Conservation (phyloP, 2,888 invertebrate species). For the Torymus aiolomorphi region DNA sequence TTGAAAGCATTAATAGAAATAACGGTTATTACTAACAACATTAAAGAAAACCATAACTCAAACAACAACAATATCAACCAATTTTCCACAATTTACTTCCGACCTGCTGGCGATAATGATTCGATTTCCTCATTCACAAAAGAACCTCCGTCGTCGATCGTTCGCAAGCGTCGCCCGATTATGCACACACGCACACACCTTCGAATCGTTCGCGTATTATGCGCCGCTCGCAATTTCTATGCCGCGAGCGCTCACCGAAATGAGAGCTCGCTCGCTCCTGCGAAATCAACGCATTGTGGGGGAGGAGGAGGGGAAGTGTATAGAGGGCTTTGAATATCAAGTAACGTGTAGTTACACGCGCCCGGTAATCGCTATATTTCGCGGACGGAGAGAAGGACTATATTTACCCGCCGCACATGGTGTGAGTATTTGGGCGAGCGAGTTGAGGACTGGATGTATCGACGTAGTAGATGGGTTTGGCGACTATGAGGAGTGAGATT, state of each 20-base stretch:
- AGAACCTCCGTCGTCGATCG: too few species aligned
- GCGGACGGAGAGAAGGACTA: background rate
- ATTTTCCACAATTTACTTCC: too few species aligned
- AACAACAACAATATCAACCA: too few species aligned
- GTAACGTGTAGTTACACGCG: conserved; percentile 33
- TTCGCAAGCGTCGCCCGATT: too few species aligned
- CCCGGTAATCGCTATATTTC: conserved; percentile 29
- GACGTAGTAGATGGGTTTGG: background rate
- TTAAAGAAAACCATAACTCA: too few species aligned
- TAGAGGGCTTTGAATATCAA: conserved; percentile 40
- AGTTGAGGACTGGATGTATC: background rate
- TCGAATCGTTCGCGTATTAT: background rate
- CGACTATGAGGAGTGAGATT: too few species aligned
- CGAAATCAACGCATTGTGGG: background rate
- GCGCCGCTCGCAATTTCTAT: background rate
- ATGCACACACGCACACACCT: too few species aligned
- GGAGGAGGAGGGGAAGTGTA: background rate
- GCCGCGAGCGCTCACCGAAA: background rate
- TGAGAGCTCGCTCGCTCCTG: background rate
- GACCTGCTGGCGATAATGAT: too few species aligned
- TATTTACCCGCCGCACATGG: conserved; percentile 12
- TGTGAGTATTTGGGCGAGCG: conserved; percentile 10
- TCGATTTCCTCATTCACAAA: too few species aligned
- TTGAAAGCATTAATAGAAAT: too few species aligned
- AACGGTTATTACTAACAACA: too few species aligned